Evolutionary conservation across 1,140 invertebrate genomes (phyloP).

Genomic region (Neotoxoptera formosana): DNA sequence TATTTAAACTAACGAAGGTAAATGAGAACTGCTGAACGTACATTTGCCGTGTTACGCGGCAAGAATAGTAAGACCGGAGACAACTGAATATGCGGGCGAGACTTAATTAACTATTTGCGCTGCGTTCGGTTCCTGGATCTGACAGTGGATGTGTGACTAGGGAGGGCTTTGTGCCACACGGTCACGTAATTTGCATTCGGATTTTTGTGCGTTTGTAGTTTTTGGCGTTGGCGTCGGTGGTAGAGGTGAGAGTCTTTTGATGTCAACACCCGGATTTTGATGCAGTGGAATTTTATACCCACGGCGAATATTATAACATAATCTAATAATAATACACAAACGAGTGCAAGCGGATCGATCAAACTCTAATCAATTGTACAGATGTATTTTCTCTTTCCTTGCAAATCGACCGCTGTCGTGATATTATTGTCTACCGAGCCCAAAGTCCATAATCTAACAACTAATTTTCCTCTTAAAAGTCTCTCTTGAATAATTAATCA

Average conservation of each 20-base stretch:
- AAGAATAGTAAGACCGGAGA: background rate
- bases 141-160: background rate
- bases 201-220: background rate
- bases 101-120: background rate
- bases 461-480: background rate
- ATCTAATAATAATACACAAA: background rate
- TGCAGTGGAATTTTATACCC: background rate
- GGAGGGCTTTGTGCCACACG: background rate
- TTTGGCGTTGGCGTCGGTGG: background rate
- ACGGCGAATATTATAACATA: background rate
- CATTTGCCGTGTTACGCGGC: background rate
- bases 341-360: background rate
- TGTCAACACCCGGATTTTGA: background rate
- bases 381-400: background rate
- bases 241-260: background rate
- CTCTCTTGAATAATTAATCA: background rate
- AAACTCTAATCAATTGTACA: background rate
- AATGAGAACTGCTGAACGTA: background rate
- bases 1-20: background rate
- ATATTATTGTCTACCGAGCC: background rate
- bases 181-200: background rate
- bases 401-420: background rate
- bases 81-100: background rate
- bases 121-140: background rate
- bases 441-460: background rate